Conservation (phyloP, 2,113 vertebrate species). For the Xyliphius kryptos region DNA sequence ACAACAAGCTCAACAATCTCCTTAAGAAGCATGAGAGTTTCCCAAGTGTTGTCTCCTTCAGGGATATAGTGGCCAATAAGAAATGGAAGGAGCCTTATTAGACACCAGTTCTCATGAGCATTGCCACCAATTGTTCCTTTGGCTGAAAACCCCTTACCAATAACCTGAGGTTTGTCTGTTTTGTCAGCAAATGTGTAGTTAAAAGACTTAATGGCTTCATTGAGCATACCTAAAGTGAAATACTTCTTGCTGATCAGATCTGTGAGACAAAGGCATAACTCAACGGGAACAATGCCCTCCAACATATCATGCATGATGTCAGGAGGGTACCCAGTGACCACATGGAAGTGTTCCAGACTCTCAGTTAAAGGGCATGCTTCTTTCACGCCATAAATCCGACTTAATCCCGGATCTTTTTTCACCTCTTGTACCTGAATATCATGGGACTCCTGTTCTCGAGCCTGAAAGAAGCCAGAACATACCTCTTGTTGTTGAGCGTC, state of each 20-base stretch:
- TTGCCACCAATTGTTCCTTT: too few relatives aligned
- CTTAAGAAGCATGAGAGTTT: too few relatives aligned
- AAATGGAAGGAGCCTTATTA: too few relatives aligned
- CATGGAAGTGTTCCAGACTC: conserved; percentile 19
- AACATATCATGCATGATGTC: conserved; percentile 15
- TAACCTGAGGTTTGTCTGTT: conserved; percentile 12
- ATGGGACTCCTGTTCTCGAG: conserved; percentile 11
- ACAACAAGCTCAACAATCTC: too few relatives aligned
- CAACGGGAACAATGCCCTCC: conserved; percentile 7
- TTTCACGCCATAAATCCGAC: conserved; percentile 14
- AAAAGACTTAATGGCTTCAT: conserved; percentile 12
- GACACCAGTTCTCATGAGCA: too few relatives aligned
- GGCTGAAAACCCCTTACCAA: too few relatives aligned
- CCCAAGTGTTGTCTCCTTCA: too few relatives aligned
- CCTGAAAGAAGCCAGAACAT: conserved; percentile 12
- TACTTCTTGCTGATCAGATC: neutral
- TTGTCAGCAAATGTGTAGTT: conserved; percentile 30
- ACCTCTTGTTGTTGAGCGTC: neutral
- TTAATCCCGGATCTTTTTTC: neutral
- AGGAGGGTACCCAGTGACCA: too few relatives aligned
- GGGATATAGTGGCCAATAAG: too few relatives aligned
- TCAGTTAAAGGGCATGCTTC: conserved; percentile 10
- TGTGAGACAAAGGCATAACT: conserved; percentile 11
- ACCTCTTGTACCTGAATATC: conserved; percentile 19
- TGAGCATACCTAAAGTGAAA: neutral